Evolutionary conservation across 2,888 invertebrate species (phyloP).

Genomic region (Mycalesis mineus): DNA sequence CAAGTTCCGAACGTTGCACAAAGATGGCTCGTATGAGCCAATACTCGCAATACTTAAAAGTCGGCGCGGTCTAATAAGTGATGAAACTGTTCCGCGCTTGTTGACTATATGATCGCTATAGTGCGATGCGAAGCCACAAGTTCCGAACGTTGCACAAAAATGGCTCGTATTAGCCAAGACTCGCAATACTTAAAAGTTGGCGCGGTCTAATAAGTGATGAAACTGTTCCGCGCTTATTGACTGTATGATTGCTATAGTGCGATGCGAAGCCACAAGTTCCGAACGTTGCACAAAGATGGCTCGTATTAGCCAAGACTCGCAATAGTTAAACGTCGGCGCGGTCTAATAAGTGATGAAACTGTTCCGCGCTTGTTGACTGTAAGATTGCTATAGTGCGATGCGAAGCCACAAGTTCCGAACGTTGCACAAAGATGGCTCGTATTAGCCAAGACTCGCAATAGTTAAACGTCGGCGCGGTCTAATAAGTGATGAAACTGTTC

Average conservation of each 20-base stretch:
- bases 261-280: constrained; percentile 28
- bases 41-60: no score
- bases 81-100: no score
- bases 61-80: no score
- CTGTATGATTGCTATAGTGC: background rate
- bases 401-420: constrained; percentile 35
- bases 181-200: no score
- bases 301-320: no score
- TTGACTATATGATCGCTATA: no score
- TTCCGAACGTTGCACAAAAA: no score
- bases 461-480: constrained; percentile 52
- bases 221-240: background rate
- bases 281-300: constrained; percentile 40
- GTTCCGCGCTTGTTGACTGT: background rate
- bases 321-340: constrained; percentile 58
- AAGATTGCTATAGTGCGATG: background rate
- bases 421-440: constrained; percentile 45
- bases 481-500: constrained; percentile 50
- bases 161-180: no score
- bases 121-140: no score
- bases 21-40: no score
- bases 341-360: constrained; percentile 27
- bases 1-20: no score
- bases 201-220: no score
- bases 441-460: constrained; percentile 64